These are phyloP conservation scores for Cinclus mexicanus DNA, from an alignment of 2,113 vertebrate genomes.

Conservation along the genomic window DNA sequence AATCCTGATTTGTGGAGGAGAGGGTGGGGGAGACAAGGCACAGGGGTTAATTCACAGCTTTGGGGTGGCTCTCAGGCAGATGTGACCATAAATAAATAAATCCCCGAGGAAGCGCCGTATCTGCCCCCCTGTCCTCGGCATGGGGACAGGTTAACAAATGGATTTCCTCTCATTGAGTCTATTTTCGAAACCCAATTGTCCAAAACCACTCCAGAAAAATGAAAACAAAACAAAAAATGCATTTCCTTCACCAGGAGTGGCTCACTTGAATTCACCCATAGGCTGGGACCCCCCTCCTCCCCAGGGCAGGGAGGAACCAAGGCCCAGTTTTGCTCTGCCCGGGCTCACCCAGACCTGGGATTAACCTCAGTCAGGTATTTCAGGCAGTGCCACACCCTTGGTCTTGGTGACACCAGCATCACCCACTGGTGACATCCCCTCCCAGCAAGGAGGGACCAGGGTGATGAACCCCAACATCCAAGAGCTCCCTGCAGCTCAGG, in stretches of 20 bases:
- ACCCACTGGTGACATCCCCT: fast-evolving
- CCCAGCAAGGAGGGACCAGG: fast-evolving
- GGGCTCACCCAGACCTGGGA: not conserved
- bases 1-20: conserved; percentile 47
- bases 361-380: conserved; percentile 1
- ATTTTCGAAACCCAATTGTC: conserved; percentile 63
- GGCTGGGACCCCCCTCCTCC: fast-evolving
- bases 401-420: fast-evolving
- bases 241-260: conserved; percentile 31
- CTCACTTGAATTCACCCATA: not conserved
- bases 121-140: not conserved
- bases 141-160: conserved; percentile 34
- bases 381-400: not conserved
- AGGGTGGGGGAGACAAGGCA: not conserved
- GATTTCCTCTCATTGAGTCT: conserved; percentile 65
- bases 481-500: not conserved
- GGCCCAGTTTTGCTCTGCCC: not conserved
- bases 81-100: not conserved
- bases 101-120: not conserved
- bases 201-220: not conserved
- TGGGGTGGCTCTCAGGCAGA: not conserved
- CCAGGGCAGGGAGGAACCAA: not conserved
- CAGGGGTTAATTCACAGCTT: not conserved
- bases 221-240: conserved; percentile 29
- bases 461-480: fast-evolving